Conservation (phyloP, 2,888 invertebrate genomes). For the Anarsia innoxiella region DNA sequence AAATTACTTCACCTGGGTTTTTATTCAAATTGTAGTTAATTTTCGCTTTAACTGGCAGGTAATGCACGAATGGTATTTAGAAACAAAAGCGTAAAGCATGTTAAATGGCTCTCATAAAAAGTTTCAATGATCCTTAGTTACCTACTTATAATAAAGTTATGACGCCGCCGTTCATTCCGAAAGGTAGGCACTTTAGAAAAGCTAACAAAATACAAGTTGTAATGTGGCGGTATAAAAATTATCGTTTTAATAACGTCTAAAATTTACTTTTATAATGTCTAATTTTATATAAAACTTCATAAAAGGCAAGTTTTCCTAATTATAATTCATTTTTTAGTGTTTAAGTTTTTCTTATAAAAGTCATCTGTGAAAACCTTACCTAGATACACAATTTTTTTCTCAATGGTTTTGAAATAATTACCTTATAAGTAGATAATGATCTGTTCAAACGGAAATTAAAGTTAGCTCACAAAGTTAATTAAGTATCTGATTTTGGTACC, state of each 20-base stretch:
- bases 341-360: too few species aligned
- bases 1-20: conserved; percentile 3
- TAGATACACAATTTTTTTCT: too few species aligned
- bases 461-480: too few species aligned
- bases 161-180: conserved; percentile 3
- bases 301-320: too few species aligned
- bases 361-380: too few species aligned
- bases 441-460: too few species aligned
- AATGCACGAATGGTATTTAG: conserved; percentile 6
- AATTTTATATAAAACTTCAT: too few species aligned
- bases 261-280: too few species aligned
- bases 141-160: conserved; percentile 9
- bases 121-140: conserved; percentile 8
- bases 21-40: conserved; percentile 9
- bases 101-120: conserved; percentile 9
- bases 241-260: conserved; percentile 3
- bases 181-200: conserved; percentile 1
- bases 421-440: too few species aligned
- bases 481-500: too few species aligned
- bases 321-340: too few species aligned
- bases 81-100: conserved; percentile 6
- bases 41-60: conserved; percentile 1
- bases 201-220: conserved; percentile 1
- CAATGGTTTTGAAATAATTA: too few species aligned
- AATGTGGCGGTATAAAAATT: conserved; percentile 5